Percentiles rank a stretch among this genome's conserved stretches.
Evolutionary conservation across 1,140 invertebrate genomes (phyloP).

Genomic region (Elymnias hypermnestra): DNA sequence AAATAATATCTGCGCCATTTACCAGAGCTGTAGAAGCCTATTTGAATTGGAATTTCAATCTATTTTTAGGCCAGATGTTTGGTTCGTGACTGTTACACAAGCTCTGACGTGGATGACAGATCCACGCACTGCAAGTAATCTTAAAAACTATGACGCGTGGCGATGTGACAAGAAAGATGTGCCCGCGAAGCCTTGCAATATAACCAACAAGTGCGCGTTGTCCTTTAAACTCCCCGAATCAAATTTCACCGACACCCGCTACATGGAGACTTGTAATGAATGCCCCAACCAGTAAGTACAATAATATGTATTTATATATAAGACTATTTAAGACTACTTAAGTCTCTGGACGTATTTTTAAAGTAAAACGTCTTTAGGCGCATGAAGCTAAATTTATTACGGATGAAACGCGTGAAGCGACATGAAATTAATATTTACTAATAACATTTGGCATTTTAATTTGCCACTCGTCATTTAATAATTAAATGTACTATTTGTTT

Average conservation of each 20-base stretch:
- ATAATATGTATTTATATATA: neutral
- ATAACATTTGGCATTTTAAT: no score
- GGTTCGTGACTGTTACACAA: conserved; percentile 94
- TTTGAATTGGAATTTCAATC: no score
- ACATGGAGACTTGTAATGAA: conserved; percentile 91
- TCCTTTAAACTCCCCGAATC: conserved; percentile 85
- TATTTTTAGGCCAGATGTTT: conserved; percentile 87
- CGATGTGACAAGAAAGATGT: conserved; percentile 86
- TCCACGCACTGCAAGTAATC: conserved; percentile 82
- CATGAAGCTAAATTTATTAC: no score
- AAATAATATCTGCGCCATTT: neutral
- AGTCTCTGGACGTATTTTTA: no score
- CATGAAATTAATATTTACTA: no score
- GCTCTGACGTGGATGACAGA: conserved; percentile 93
- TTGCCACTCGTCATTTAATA: no score
- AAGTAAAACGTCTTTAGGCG: no score
- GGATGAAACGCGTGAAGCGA: no score
- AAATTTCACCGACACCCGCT: conserved; percentile 88
- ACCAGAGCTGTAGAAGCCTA: neutral
- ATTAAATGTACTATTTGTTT: no score
- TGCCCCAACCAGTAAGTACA: conserved; percentile 85
- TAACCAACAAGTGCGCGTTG: conserved; percentile 90
- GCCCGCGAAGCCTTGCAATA: conserved; percentile 85
- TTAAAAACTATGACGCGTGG: conserved; percentile 88
- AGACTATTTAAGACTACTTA: no score